phyloP scores from a whole-genome alignment of 2,888 invertebrate genomes.

The Brachynemurus nebulosus region DNA sequence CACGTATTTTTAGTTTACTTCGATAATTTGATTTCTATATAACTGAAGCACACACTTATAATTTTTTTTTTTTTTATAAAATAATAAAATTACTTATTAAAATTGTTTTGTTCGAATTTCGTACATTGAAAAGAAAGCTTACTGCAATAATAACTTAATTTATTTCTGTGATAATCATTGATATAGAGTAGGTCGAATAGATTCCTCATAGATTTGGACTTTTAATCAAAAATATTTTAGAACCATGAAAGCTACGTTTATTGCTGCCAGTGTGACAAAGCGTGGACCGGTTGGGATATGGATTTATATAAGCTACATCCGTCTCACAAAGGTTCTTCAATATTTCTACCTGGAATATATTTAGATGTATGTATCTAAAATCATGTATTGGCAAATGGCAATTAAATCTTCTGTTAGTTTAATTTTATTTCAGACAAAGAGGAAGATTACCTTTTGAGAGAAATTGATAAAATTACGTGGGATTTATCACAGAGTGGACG shows the following conservation, averaged over 20 bases:
- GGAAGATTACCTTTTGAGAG: conserved; percentile 45
- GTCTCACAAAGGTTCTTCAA: conserved; percentile 43
- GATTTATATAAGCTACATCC: conserved; percentile 48
- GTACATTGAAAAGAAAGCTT: too few species aligned
- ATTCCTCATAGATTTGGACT: not conserved
- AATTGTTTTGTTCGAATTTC: too few species aligned
- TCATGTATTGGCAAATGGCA: not conserved
- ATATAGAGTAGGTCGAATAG: not conserved
- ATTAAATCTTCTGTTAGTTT: conserved; percentile 30
- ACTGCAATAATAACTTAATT: too few species aligned
- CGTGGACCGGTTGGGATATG: conserved; percentile 61
- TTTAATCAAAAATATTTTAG: conserved; percentile 27
- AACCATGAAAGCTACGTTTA: conserved; percentile 51
- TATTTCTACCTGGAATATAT: conserved; percentile 53
- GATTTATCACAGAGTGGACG: conserved; percentile 88
- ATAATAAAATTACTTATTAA: too few species aligned
- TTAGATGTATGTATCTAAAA: conserved; percentile 31
- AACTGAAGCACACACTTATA: too few species aligned
- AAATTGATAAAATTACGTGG: conserved; percentile 75
- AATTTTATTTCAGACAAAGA: conserved; percentile 64
- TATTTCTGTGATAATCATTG: too few species aligned
- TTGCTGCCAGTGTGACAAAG: conserved; percentile 54
- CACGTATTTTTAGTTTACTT: too few species aligned
- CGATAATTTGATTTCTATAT: too few species aligned
- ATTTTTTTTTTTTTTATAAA: too few species aligned